These are phyloP conservation scores for Hoplostethus atlanticus DNA, from an alignment of 2,797 vertebrate genomes.

Conservation along the genomic window DNA sequence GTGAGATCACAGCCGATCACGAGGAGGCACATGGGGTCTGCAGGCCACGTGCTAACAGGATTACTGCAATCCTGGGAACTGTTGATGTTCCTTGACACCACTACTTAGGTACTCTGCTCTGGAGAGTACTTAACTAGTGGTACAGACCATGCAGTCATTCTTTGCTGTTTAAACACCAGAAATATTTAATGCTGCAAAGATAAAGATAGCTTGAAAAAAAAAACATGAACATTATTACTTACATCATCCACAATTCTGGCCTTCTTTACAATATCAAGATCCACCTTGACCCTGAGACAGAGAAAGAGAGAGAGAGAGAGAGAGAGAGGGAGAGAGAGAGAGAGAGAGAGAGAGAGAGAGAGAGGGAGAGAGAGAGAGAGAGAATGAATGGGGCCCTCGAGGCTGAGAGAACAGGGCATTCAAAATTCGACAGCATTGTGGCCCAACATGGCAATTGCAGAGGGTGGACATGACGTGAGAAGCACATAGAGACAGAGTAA, in stretches of 20 bases:
- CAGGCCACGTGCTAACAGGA: slow-evolving; percentile 62
- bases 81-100: neutral
- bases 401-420: neutral
- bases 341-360: slow-evolving; percentile 17
- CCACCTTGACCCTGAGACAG: slow-evolving; percentile 88
- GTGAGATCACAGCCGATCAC: slow-evolving; percentile 57
- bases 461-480: slow-evolving; percentile 50
- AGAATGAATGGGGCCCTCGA: slow-evolving; percentile 17
- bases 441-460: slow-evolving; percentile 26
- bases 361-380: slow-evolving; percentile 14
- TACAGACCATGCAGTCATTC: slow-evolving; percentile 9
- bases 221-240: slow-evolving; percentile 51
- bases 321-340: slow-evolving; percentile 13
- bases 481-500: slow-evolving; percentile 63
- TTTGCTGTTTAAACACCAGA: slow-evolving; percentile 1
- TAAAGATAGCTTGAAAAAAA: neutral
- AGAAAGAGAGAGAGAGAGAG: slow-evolving; percentile 7
- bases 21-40: slow-evolving; percentile 55
- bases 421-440: slow-evolving; percentile 25
- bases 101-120: slow-evolving; percentile 10
- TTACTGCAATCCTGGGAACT: slow-evolving; percentile 32
- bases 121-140: neutral
- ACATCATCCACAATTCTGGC: slow-evolving; percentile 90
- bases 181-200: neutral
- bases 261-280: slow-evolving; percentile 91